Conservation (phyloP, 2,113 vertebrate species). For the Gavialis gangeticus region DNA sequence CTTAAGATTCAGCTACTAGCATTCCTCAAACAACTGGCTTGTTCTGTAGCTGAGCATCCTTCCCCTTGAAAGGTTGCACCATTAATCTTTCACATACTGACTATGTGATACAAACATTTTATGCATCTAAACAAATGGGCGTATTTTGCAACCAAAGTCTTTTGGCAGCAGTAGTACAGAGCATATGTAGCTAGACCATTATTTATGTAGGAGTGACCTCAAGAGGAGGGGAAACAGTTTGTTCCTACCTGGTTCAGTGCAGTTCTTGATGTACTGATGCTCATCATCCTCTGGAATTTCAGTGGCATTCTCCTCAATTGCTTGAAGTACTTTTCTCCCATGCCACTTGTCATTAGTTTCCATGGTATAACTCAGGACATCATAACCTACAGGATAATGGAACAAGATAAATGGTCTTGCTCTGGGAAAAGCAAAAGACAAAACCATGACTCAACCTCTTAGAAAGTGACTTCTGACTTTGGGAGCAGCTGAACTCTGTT, state of each 20-base stretch:
- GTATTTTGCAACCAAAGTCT: fast-evolving
- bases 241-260: constrained; percentile 93
- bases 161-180: neutral
- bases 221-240: neutral
- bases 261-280: constrained; percentile 83
- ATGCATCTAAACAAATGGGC: neutral
- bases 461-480: neutral
- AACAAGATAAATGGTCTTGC: neutral
- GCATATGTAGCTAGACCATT: neutral
- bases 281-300: constrained; percentile 63
- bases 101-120: neutral
- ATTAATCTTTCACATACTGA: neutral
- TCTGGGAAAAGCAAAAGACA: neutral
- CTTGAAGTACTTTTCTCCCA: constrained; percentile 88
- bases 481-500: neutral
- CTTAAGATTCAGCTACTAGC: neutral
- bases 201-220: fast-evolving
- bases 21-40: neutral
- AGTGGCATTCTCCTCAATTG: constrained; percentile 77
- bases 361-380: constrained; percentile 73
- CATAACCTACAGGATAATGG: constrained; percentile 75
- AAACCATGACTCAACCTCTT: neutral
- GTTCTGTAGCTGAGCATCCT: neutral
- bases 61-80: neutral
- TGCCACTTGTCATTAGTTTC: constrained; percentile 79